Evolutionary conservation across 2,797 vertebrate genomes (phyloP), one percentile per base, ranked within the genome.

Genomic region (Melanotaenia nigrans): DNA sequence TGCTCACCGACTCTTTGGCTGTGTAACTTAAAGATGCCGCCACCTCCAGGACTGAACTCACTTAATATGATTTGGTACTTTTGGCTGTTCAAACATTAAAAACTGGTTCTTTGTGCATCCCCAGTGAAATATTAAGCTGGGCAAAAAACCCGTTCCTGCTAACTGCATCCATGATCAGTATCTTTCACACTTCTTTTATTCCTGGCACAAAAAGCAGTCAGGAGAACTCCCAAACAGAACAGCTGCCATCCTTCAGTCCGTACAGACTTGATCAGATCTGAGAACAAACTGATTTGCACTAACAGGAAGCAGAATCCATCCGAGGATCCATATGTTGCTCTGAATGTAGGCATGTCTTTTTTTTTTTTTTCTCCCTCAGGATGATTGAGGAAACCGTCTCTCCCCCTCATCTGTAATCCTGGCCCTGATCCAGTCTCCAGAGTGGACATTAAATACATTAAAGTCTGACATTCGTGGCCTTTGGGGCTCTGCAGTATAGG

Each of bases 341-440:
- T 33, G 20, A 33, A 25, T 36, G 3, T 45, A 22, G 42, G 13
- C 20, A 64, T 30, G 14, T 40, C 22, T n/a, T 13, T 25, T 28
- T 13, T 1, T 16, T 54, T 40, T 78, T 36, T 73, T 72, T 63
- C 14, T 86, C 59, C 85, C 83, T 62, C 83, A 94, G 94, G 92
- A 93, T 12, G 94, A 95, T 9, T 95, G 85, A 95, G 45, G 45
- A 70, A 65, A 65, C 13, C n/a, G 0, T 47, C 25, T 35, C 30
- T 33, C n/a, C 32, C 7, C 5, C 33, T 73, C 60, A 32, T 47
- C 58, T 28, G 16, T 28, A 8, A 35, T 59, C 40, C 32, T 14
- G 61, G 72, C 56, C 0, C 53, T 7, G 53, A 5, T 82, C 61
- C 54, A 24, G 20, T 7, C 62, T 63, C 47, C 30, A 28, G 28